Evolutionary conservation across 2,797 vertebrate genomes (phyloP).

Genomic region (Eulemur albifrons): DNA sequence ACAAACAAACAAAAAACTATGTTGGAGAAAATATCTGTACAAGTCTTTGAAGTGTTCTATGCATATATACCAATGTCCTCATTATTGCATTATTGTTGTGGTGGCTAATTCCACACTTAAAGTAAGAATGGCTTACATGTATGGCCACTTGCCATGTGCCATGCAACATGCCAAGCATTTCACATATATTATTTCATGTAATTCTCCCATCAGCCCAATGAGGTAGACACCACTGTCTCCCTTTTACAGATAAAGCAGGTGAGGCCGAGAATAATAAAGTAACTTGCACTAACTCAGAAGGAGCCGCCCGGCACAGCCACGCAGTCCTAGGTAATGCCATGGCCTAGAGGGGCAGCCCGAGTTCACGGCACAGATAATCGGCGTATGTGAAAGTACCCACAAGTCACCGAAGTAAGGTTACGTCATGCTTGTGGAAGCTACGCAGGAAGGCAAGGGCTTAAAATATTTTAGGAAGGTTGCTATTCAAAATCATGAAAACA

Average conservation of each 20-base stretch:
- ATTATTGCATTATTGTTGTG: not conserved
- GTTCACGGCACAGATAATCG: not conserved
- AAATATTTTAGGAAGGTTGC: not conserved
- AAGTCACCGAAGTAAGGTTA: not conserved
- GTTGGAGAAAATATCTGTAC: not conserved
- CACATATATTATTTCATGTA: not conserved
- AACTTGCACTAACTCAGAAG: not conserved
- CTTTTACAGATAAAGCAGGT: not conserved
- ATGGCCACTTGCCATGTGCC: not conserved
- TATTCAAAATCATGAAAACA: slow-evolving; percentile 1
- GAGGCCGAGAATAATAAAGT: not conserved
- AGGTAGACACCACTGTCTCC: not conserved
- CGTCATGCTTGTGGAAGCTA: not conserved
- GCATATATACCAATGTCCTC: not conserved
- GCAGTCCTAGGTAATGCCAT: not conserved
- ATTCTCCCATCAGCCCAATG: not conserved
- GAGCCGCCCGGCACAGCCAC: not conserved
- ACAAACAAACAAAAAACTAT: not conserved
- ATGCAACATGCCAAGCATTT: fast-evolving
- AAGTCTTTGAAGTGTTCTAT: not conserved
- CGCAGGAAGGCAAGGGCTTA: not conserved
- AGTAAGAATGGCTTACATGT: not conserved
- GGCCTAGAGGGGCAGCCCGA: not conserved
- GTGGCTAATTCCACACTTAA: not conserved
- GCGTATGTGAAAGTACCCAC: not conserved